Percentiles rank a stretch among this genome's conserved stretches.
phyloP scores from a whole-genome alignment of 2,113 vertebrate species.

The Theristicus caerulescens region DNA sequence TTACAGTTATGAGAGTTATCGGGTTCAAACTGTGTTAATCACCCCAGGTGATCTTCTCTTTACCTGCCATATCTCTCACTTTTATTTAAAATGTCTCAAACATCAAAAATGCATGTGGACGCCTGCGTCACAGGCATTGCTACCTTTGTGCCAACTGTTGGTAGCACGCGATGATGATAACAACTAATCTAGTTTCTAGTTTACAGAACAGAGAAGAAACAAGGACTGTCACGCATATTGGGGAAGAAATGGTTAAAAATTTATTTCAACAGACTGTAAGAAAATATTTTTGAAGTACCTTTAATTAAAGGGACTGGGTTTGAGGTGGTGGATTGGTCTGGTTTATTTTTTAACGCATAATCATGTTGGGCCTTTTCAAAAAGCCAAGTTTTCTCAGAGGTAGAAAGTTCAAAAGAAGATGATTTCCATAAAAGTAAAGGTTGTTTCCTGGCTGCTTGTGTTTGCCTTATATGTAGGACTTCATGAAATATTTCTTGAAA shows the following conservation, averaged over 20 bases:
- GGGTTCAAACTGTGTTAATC: neutral
- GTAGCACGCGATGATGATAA: neutral
- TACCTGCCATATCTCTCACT: neutral
- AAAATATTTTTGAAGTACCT: neutral
- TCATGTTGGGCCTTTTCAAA: neutral
- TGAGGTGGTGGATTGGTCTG: rapidly evolving
- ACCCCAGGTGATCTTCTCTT: neutral
- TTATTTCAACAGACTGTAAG: neutral
- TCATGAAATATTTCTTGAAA: neutral
- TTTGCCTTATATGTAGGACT: neutral
- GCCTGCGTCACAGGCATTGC: neutral
- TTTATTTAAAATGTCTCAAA: neutral
- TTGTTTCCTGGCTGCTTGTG: neutral
- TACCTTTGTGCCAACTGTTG: neutral
- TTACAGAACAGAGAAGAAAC: neutral
- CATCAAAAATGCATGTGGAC: neutral
- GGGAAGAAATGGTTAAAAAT: neutral
- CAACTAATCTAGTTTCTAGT: neutral
- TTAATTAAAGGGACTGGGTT: neutral
- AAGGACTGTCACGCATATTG: neutral
- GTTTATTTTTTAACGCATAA: neutral
- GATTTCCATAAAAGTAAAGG: neutral
- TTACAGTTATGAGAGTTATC: neutral
- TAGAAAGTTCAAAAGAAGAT: neutral
- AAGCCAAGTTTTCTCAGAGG: neutral